Evolutionary conservation across 2,113 vertebrate species (phyloP).

Genomic region (Hippocampus mohnikei): DNA sequence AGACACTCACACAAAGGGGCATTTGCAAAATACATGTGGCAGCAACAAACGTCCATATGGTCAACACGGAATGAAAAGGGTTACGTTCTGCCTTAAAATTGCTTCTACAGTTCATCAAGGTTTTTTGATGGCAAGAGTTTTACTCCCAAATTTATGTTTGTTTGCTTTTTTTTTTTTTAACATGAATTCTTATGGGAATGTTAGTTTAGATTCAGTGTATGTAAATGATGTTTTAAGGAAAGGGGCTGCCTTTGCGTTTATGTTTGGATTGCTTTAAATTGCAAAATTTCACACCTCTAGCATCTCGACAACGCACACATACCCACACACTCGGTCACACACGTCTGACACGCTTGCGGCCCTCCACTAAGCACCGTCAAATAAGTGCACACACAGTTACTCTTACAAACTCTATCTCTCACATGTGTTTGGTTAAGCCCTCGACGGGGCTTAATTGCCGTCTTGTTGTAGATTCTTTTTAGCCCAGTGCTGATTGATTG

Average conservation of each 20-base stretch:
- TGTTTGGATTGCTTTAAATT: constrained; percentile 2
- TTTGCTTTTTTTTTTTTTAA: too few relatives aligned
- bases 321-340: constrained; percentile 15
- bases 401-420: constrained; percentile 38
- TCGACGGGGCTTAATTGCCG: constrained; percentile 55
- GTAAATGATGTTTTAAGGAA: neutral
- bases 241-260: constrained; percentile 3
- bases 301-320: constrained; percentile 11
- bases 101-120: neutral
- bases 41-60: too few relatives aligned
- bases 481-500: constrained; percentile 71
- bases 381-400: constrained; percentile 43
- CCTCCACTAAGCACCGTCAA: constrained; percentile 19
- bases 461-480: constrained; percentile 70
- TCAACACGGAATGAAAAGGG: too few relatives aligned
- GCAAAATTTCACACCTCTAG: constrained; percentile 19
- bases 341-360: constrained; percentile 19
- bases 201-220: neutral
- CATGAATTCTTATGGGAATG: neutral
- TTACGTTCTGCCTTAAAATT: neutral
- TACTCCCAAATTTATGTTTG: neutral
- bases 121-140: neutral
- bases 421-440: constrained; percentile 54
- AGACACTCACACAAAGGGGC: too few relatives aligned
- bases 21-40: too few relatives aligned